Conservation (phyloP, 2,113 vertebrate genomes). For the Hirundichthys speculiger region DNA sequence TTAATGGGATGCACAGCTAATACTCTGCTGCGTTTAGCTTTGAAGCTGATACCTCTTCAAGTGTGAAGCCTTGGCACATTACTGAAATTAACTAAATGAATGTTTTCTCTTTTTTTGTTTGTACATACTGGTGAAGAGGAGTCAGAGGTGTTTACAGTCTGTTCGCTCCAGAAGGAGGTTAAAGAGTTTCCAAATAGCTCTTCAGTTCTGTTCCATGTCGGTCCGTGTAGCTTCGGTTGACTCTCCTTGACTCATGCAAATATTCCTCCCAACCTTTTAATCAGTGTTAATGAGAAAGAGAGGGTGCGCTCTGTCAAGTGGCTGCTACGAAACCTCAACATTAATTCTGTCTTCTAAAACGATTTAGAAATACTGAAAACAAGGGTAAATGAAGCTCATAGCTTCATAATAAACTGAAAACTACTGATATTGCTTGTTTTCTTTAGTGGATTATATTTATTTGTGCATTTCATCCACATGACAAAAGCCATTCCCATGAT, state of each 20-base stretch:
- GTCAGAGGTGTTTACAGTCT: background rate
- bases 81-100: slow-evolving; percentile 4
- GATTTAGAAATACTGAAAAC: too few species aligned
- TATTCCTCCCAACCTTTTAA: slow-evolving; percentile 50
- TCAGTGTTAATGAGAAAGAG: slow-evolving; percentile 38
- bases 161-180: slow-evolving; percentile 3
- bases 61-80: slow-evolving; percentile 2
- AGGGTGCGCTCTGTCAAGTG: background rate
- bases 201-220: slow-evolving; percentile 1
- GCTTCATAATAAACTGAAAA: too few species aligned
- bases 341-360: too few species aligned
- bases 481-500: too few species aligned
- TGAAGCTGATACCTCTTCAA: slow-evolving; percentile 10
- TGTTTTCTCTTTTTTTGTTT: slow-evolving; percentile 10
- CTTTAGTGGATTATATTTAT: too few species aligned
- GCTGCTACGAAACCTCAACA: background rate
- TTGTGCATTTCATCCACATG: too few species aligned
- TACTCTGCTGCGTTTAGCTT: slow-evolving; percentile 6
- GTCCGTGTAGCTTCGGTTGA: slow-evolving; percentile 34
- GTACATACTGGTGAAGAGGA: slow-evolving; percentile 11
- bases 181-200: slow-evolving; percentile 22
- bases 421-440: too few species aligned
- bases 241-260: slow-evolving; percentile 42
- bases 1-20: background rate
- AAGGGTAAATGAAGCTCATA: too few species aligned